phyloP scores from a whole-genome alignment of 2,797 vertebrate genomes.

The Danio jaintianensis region DNA sequence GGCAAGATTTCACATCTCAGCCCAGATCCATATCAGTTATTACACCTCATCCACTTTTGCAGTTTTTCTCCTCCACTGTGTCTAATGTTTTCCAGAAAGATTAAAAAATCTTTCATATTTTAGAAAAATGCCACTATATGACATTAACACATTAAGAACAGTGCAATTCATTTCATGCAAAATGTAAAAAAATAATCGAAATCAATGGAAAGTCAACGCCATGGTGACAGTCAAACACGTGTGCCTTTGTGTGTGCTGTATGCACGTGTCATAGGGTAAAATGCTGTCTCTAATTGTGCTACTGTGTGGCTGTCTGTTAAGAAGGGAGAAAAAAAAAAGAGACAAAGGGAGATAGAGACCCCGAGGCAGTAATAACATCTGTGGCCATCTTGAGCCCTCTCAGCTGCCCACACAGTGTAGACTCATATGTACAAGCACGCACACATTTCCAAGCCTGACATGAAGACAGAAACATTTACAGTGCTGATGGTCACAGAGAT shows the following conservation, averaged over 20 bases:
- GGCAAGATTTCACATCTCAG: background rate
- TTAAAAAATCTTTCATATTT: background rate
- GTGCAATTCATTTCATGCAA: background rate
- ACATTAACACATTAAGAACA: background rate
- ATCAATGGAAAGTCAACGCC: background rate
- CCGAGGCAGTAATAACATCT: constrained; percentile 56
- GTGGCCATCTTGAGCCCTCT: constrained; percentile 53
- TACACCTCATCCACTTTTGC: background rate
- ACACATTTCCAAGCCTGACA: background rate
- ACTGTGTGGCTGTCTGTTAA: constrained; percentile 30
- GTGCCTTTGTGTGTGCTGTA: constrained; percentile 14
- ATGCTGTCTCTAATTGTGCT: constrained; percentile 29
- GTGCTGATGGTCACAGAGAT: background rate
- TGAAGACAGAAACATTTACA: background rate
- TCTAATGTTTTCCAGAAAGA: background rate
- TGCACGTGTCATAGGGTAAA: constrained; percentile 54
- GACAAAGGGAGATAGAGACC: constrained; percentile 27
- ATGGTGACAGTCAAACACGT: background rate
- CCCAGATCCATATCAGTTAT: background rate
- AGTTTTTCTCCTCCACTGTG: background rate
- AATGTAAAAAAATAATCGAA: background rate
- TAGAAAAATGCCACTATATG: background rate
- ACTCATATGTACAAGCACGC: background rate
- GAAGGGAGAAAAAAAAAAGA: background rate
- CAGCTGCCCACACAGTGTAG: constrained; percentile 20